Conservation (phyloP, 1,140 invertebrate species). For the Rhynchophorus ferrugineus region DNA sequence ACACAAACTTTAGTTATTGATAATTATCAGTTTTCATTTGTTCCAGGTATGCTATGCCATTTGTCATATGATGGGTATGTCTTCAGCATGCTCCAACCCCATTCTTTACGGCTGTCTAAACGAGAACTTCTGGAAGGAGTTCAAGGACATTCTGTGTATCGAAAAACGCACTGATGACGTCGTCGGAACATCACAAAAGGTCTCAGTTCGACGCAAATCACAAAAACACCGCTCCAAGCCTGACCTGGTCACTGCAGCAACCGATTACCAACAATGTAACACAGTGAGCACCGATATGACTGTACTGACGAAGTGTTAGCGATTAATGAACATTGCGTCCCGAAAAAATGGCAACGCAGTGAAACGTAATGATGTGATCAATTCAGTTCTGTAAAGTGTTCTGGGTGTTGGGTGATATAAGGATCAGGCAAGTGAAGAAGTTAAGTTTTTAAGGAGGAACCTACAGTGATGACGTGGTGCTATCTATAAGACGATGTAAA, state of each 20-base stretch:
- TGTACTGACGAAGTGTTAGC: slow-evolving; percentile 52
- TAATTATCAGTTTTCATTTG: too few species aligned
- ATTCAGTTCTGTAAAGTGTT: slow-evolving; percentile 5
- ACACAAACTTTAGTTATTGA: too few species aligned
- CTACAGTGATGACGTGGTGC: background rate
- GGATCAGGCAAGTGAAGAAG: background rate
- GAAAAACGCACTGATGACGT: slow-evolving; percentile 31
- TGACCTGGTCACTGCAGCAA: slow-evolving; percentile 33
- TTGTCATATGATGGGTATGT: slow-evolving; percentile 79
- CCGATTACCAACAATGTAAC: slow-evolving; percentile 35
- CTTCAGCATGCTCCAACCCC: slow-evolving; percentile 77
- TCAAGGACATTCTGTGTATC: slow-evolving; percentile 75
- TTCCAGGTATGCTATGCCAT: slow-evolving; percentile 57
- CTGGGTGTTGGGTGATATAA: background rate
- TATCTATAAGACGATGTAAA: background rate
- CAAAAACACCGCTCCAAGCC: slow-evolving; percentile 26
- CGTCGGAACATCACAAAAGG: slow-evolving; percentile 14
- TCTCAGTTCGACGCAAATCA: slow-evolving; percentile 25
- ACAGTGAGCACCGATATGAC: slow-evolving; percentile 46
- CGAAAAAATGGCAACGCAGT: slow-evolving; percentile 4
- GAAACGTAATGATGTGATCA: slow-evolving; percentile 5
- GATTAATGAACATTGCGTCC: slow-evolving; percentile 39
- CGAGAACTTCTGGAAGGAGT: slow-evolving; percentile 96
- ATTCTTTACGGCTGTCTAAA: slow-evolving; percentile 98
- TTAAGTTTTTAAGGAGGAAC: background rate